Percentiles rank a stretch among this genome's conserved stretches.
phyloP scores from a whole-genome alignment of 2,888 invertebrate genomes.

The Thecocarcelia acutangulata region DNA sequence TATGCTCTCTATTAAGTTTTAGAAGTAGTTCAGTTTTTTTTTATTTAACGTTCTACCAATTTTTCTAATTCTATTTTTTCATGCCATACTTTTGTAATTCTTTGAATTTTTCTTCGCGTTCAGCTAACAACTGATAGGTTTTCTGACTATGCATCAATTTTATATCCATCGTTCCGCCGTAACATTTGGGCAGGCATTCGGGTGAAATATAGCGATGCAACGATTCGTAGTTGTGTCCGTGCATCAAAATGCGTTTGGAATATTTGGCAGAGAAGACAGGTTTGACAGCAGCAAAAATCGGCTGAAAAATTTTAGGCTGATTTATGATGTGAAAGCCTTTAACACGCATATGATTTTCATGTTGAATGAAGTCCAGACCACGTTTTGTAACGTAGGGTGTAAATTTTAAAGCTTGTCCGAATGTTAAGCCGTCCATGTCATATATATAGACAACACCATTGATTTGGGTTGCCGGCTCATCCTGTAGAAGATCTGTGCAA shows the following conservation, averaged over 20 bases:
- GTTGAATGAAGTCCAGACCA: slow-evolving; percentile 33
- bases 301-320: slow-evolving; percentile 42
- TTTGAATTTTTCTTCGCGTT: slow-evolving; percentile 35
- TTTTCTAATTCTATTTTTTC: no score
- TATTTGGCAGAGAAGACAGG: slow-evolving; percentile 17
- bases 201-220: slow-evolving; percentile 44
- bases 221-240: slow-evolving; percentile 41
- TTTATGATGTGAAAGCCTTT: slow-evolving; percentile 43
- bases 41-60: no score
- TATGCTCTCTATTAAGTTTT: no score
- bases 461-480: slow-evolving; percentile 44
- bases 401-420: slow-evolving; percentile 12
- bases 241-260: slow-evolving; percentile 32
- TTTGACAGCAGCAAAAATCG: neutral
- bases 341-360: neutral
- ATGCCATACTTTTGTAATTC: slow-evolving; percentile 5
- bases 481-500: slow-evolving; percentile 29
- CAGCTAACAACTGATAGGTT: slow-evolving; percentile 32
- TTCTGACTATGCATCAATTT: slow-evolving; percentile 69
- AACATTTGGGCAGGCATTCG: slow-evolving; percentile 53
- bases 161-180: slow-evolving; percentile 47
- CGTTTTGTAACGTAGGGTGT: slow-evolving; percentile 32
- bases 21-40: no score
- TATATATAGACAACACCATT: slow-evolving; percentile 46
- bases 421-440: slow-evolving; percentile 38